Evolutionary conservation across 2,888 invertebrate genomes (phyloP).

Genomic region (Cerceris rybyensis): DNA sequence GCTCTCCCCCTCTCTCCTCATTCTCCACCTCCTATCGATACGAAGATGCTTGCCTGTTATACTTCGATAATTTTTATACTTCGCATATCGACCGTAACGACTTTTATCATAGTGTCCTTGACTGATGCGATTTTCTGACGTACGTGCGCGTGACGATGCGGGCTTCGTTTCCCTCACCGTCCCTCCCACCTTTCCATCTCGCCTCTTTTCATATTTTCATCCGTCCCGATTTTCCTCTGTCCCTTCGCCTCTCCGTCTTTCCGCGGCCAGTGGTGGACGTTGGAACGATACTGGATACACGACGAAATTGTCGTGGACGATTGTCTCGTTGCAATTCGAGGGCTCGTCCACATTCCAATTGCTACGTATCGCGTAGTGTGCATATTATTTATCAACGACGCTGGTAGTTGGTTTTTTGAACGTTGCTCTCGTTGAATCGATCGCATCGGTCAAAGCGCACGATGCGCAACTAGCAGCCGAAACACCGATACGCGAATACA

Average conservation of each 20-base stretch:
- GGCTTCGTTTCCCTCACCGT: neutral
- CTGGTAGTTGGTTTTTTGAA: slow-evolving; percentile 15
- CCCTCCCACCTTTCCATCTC: neutral
- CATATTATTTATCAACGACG: neutral
- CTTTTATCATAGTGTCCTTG: slow-evolving; percentile 38
- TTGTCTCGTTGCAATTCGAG: neutral
- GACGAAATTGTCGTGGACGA: too few species aligned
- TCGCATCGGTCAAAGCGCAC: slow-evolving; percentile 45
- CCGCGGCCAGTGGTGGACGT: too few species aligned
- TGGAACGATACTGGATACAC: too few species aligned
- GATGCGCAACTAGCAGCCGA: slow-evolving; percentile 26
- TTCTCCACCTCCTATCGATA: slow-evolving; percentile 18
- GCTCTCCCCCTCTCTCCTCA: slow-evolving; percentile 2
- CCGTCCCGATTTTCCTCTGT: too few species aligned
- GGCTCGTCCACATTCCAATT: slow-evolving; percentile 39
- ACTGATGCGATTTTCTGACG: slow-evolving; percentile 53
- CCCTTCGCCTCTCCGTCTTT: too few species aligned
- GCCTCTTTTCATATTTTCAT: neutral
- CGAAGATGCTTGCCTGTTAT: slow-evolving; percentile 52
- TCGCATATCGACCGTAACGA: slow-evolving; percentile 23
- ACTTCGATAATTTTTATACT: slow-evolving; percentile 72
- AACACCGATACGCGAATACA: slow-evolving; percentile 14
- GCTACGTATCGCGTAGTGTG: neutral
- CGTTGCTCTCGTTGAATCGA: slow-evolving; percentile 8
- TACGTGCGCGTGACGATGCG: slow-evolving; percentile 9